Percentiles rank a stretch among this genome's conserved stretches.
These are phyloP conservation scores for Craseonycteris thonglongyai DNA, from an alignment of 2,113 vertebrate species.

Conservation along the genomic window DNA sequence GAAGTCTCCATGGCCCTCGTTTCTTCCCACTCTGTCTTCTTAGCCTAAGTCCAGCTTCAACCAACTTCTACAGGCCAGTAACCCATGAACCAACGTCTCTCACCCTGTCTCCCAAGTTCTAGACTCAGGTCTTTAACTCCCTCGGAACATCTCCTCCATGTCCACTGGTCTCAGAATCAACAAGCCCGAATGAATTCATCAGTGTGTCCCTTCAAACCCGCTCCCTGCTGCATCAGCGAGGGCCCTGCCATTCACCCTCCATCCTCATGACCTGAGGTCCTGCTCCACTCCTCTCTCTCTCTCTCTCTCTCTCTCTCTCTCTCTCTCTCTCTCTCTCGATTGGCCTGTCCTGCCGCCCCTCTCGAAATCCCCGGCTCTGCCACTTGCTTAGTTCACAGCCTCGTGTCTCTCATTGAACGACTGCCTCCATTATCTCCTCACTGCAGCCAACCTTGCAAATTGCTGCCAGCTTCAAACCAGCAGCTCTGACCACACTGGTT, in stretches of 20 bases:
- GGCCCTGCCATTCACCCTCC: not conserved
- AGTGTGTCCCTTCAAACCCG: not conserved
- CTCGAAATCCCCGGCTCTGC: constrained; percentile 9
- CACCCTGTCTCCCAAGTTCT: not conserved
- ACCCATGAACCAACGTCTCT: accelerated
- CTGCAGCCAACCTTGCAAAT: not conserved
- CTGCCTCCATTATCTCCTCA: not conserved
- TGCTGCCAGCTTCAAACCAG: not conserved
- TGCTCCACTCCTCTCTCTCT: not conserved
- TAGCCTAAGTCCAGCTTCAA: not conserved
- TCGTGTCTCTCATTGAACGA: constrained; percentile 41
- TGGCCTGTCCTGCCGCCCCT: not conserved
- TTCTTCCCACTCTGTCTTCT: not conserved
- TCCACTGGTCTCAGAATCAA: not conserved
- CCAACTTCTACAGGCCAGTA: not conserved
- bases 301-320: not conserved
- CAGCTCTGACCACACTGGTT: not conserved
- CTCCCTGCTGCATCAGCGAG: not conserved
- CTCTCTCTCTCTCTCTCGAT: constrained; percentile 12
- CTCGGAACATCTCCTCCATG: not conserved
- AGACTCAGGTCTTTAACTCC: not conserved
- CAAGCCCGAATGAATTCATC: not conserved
- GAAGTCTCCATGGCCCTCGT: not conserved
- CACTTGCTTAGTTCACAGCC: constrained; percentile 22
- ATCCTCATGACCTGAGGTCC: not conserved